Percentiles rank a stretch among this genome's conserved stretches.
These are phyloP conservation scores for Pomatorhinus ruficollis DNA, from an alignment of 2,113 vertebrate genomes.

Conservation along the genomic window DNA sequence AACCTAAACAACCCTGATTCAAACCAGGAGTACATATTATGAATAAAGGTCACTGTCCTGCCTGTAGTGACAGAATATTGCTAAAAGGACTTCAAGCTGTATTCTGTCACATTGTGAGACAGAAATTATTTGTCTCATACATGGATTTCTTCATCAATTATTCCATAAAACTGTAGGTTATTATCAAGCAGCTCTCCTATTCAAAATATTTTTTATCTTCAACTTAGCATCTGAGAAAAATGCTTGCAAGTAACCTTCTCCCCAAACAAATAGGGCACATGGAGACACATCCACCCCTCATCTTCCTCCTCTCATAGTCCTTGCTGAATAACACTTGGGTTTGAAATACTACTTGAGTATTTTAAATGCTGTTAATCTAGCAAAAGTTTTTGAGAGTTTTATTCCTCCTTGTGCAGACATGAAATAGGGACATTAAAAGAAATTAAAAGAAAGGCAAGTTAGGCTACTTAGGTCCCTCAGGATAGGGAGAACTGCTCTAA, in stretches of 20 bases:
- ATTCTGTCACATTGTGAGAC: not conserved
- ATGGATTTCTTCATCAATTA: not conserved
- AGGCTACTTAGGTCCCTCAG: slow-evolving; percentile 65
- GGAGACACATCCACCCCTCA: not conserved
- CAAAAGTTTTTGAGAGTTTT: not conserved
- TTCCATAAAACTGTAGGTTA: not conserved
- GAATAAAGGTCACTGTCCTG: not conserved
- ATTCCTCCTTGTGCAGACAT: not conserved
- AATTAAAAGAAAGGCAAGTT: slow-evolving; percentile 71
- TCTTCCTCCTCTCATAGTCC: not conserved
- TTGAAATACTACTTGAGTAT: not conserved
- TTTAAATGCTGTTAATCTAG: not conserved
- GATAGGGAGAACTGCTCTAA: slow-evolving; percentile 55
- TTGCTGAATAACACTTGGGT: not conserved
- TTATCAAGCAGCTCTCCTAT: not conserved
- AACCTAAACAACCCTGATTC: not conserved
- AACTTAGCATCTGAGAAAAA: not conserved
- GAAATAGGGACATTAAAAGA: slow-evolving; percentile 70
- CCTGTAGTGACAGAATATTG: not conserved
- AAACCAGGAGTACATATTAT: not conserved
- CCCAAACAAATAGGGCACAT: not conserved
- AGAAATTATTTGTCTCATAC: not conserved
- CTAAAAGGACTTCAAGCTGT: not conserved
- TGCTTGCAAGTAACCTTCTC: not conserved
- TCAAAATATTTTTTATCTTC: not conserved